Percentiles rank a stretch among this genome's conserved stretches.
Evolutionary conservation across 1,140 invertebrate species (phyloP).

Genomic region (Rhynchophorus ferrugineus): DNA sequence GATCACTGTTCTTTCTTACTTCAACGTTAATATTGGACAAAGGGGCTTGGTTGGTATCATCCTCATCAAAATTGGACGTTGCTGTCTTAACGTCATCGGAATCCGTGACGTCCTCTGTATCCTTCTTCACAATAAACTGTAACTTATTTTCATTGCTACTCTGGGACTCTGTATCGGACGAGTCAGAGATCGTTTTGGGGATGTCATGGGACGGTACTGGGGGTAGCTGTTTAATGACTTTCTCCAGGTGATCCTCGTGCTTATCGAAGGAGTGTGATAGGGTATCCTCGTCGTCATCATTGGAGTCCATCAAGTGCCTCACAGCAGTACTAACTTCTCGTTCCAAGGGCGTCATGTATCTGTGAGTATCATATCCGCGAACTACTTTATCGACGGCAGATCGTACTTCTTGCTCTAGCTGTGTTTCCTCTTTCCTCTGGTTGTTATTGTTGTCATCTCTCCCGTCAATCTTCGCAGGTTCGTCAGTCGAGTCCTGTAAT

Average conservation of each 20-base stretch:
- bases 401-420: slow-evolving; percentile 7
- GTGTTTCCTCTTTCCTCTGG: slow-evolving; percentile 11
- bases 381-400: slow-evolving; percentile 6
- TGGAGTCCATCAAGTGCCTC: slow-evolving; percentile 1
- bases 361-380: not conserved
- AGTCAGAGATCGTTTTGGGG: no score
- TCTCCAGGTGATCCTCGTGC: not conserved
- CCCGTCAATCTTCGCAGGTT: not conserved
- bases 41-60: no score
- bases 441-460: slow-evolving; percentile 16
- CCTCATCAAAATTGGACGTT: not conserved
- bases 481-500: slow-evolving; percentile 7
- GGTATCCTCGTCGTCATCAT: slow-evolving; percentile 1
- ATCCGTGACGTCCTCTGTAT: no score
- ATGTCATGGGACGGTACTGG: slow-evolving; percentile 2
- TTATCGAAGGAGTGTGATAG: not conserved
- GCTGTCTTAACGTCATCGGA: not conserved
- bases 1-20: no score
- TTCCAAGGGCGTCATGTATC: not conserved
- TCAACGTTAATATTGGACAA: not conserved
- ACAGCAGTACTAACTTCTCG: not conserved
- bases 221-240: slow-evolving; percentile 1
- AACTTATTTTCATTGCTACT: no score
- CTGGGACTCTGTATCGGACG: no score
- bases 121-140: no score